Base-by-base conservation (phyloP, 2,797 vertebrate genomes). In the Protosalanx chinensis region DNA sequence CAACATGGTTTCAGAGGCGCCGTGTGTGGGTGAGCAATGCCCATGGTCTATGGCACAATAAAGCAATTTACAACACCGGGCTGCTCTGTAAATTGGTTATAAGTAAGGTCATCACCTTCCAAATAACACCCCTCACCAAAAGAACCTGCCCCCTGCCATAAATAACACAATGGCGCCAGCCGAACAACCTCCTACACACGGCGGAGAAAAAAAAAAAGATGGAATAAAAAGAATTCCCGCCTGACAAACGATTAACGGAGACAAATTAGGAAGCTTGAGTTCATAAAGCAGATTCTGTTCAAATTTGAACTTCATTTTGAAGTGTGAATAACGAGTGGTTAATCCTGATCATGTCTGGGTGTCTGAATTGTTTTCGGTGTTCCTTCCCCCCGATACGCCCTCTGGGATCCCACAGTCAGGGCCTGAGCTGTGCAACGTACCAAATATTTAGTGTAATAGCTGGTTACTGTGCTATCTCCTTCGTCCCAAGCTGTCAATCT, bases 381-480 rank as follows among this genome's bases (percentile, higher is more conserved):
- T 84, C 80, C 74, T n/a, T n/a, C 5, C 41, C 18, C 76, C 72
- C 77, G 75, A 82, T 79, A 73, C 71, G 69, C 72, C 85, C 79
- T 77, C 70, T 67, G 84, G 78, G 81, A 89, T 80, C 72, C 76
- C 80, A 74, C 66, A 23, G 77, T 77, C 73, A 77, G 65, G 74
- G 82, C 70, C 76, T 88, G 77, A 81, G 76, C 84, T 70, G 74
- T 73, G 83, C 87, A 88, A 89, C 82, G 71, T 69, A 84, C 83
- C 89, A 91, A 68, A 94, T 92, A 91, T 91, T 92, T 91, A 87
- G 85, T 84, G 74, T 90, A 93, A 93, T 92, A 87, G 79, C 79
- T 87, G 67, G 88, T 91, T 91, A 92, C 88, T 89, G 88, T 33
- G 82, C 78, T 88, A 85, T 93, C 83, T 85, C 89, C 67, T 85